Conservation (phyloP, 2,888 invertebrate genomes). For the Tipula confusa region DNA sequence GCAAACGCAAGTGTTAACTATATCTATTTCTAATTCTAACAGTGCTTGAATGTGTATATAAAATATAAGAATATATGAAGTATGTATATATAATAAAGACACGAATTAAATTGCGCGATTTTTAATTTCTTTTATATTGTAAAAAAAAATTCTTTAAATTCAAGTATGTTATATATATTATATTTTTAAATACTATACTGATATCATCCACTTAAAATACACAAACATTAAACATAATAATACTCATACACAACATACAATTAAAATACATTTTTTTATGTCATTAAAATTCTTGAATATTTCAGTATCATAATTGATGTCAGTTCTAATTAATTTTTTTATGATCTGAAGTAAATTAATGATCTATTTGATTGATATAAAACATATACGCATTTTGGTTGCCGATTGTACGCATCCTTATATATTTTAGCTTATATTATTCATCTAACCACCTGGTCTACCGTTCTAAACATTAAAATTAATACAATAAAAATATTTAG, state of each 20-base stretch:
- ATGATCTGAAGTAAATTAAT: background rate
- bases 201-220: conserved; percentile 25
- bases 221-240: conserved; percentile 20
- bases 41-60: too few species aligned
- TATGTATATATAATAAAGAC: background rate
- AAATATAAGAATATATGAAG: too few species aligned
- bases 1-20: conserved; percentile 16
- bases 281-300: conserved; percentile 25
- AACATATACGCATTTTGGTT: background rate
- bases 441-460: background rate
- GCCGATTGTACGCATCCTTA: too few species aligned
- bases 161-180: background rate
- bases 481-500: background rate
- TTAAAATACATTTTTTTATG: background rate
- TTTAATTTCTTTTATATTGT: background rate
- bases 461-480: background rate
- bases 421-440: too few species aligned
- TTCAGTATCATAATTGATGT: conserved; percentile 25
- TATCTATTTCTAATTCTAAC: background rate
- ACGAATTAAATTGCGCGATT: background rate
- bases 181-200: background rate
- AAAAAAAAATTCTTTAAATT: background rate
- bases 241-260: conserved; percentile 7
- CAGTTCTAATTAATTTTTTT: background rate
- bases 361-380: conserved; percentile 20